These are phyloP conservation scores for Lordiphosa stackelbergi DNA, from an alignment of 1,140 invertebrate species.

Conservation along the genomic window DNA sequence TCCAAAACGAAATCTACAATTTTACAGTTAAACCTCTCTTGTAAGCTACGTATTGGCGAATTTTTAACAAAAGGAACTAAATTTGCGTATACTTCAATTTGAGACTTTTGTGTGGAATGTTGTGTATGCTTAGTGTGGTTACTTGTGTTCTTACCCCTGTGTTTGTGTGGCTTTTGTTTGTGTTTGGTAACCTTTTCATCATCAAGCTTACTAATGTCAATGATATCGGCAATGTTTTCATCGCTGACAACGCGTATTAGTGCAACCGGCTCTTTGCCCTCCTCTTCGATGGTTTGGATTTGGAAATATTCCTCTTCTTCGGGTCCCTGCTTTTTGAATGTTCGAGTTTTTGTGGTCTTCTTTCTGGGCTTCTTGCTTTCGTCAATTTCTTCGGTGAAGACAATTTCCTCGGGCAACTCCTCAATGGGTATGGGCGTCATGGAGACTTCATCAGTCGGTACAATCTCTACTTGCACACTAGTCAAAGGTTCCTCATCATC, in stretches of 20 bases:
- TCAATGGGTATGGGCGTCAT: slow-evolving; percentile 55
- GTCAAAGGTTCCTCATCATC: slow-evolving; percentile 62
- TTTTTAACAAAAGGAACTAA: slow-evolving; percentile 5
- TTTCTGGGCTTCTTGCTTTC: slow-evolving; percentile 71
- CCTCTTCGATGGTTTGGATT: slow-evolving; percentile 77
- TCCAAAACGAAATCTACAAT: slow-evolving; percentile 4
- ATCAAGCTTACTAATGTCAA: slow-evolving; percentile 71
- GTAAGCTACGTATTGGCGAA: neutral
- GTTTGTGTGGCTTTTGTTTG: slow-evolving; percentile 69
- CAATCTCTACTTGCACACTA: slow-evolving; percentile 52
- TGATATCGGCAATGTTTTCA: slow-evolving; percentile 72
- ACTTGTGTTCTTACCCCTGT: slow-evolving; percentile 74
- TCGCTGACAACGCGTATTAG: slow-evolving; percentile 72
- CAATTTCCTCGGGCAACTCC: slow-evolving; percentile 76
- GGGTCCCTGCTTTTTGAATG: slow-evolving; percentile 70
- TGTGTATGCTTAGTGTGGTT: slow-evolving; percentile 51
- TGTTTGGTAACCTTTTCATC: slow-evolving; percentile 70
- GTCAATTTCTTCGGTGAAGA: slow-evolving; percentile 72
- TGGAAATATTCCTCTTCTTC: slow-evolving; percentile 72
- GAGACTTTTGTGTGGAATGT: slow-evolving; percentile 30
- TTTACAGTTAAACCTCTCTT: neutral
- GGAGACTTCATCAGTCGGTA: slow-evolving; percentile 44
- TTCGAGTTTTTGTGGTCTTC: slow-evolving; percentile 71
- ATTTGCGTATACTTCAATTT: slow-evolving; percentile 55
- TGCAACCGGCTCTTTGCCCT: slow-evolving; percentile 74